Conservation (phyloP, 1,140 invertebrate species). For the Galleria mellonella region DNA sequence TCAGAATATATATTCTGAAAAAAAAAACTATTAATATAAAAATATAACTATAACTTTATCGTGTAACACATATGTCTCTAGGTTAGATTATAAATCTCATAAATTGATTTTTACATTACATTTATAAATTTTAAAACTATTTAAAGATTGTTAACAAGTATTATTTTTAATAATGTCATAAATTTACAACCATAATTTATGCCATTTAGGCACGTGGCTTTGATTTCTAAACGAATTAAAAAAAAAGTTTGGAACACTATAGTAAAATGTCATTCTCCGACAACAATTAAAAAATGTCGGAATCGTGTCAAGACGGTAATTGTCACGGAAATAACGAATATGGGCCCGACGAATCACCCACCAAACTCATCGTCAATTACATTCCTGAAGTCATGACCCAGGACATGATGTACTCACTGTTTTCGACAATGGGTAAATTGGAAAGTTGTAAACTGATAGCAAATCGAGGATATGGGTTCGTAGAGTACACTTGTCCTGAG, state of each 20-base stretch:
- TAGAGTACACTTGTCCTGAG: constrained; percentile 69
- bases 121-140: too few species aligned
- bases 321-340: constrained; percentile 74
- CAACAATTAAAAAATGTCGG: constrained; percentile 76
- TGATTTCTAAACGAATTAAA: constrained; percentile 41
- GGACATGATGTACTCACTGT: constrained; percentile 74
- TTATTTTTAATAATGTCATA: too few species aligned
- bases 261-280: constrained; percentile 66
- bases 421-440: constrained; percentile 74
- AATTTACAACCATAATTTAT: too few species aligned
- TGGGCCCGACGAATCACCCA: constrained; percentile 73
- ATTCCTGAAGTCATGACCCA: constrained; percentile 75
- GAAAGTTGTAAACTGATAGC: constrained; percentile 75
- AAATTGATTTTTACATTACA: too few species aligned
- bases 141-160: too few species aligned
- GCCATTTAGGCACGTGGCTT: constrained; percentile 2
- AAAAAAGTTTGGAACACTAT: constrained; percentile 36
- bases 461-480: constrained; percentile 74
- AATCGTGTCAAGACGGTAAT: constrained; percentile 75
- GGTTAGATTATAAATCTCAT: too few species aligned
- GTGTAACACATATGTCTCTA: too few species aligned
- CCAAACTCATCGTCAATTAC: constrained; percentile 75
- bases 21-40: too few species aligned
- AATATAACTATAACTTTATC: too few species aligned
- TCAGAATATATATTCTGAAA: too few species aligned